These are phyloP conservation scores for Synergus japonicus DNA, from an alignment of 2,888 invertebrate genomes.

Conservation along the genomic window DNA sequence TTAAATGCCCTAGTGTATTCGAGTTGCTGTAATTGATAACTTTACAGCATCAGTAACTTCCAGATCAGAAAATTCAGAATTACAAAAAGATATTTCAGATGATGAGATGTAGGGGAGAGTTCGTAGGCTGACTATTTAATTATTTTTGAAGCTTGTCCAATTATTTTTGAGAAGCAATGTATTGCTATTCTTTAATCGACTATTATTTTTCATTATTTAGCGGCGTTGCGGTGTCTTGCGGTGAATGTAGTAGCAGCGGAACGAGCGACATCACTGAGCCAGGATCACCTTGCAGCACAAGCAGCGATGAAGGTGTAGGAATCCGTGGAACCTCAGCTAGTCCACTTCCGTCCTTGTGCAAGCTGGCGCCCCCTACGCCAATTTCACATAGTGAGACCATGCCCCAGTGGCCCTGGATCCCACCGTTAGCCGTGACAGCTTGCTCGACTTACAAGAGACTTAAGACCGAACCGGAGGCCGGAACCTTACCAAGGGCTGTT, in stretches of 20 bases:
- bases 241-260: slow-evolving; percentile 81
- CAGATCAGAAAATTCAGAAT: background rate
- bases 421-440: slow-evolving; percentile 73
- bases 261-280: slow-evolving; percentile 92
- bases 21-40: background rate
- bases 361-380: slow-evolving; percentile 72
- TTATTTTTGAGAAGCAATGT: background rate
- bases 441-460: slow-evolving; percentile 74
- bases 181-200: background rate
- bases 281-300: slow-evolving; percentile 89
- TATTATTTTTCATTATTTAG: slow-evolving; percentile 78
- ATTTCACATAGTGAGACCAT: slow-evolving; percentile 69
- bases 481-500: slow-evolving; percentile 70
- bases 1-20: background rate
- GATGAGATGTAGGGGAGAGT: too few species aligned
- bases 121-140: too few species aligned
- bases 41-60: background rate
- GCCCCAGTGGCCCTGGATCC: slow-evolving; percentile 77
- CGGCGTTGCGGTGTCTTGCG: slow-evolving; percentile 89
- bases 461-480: slow-evolving; percentile 74
- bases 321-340: slow-evolving; percentile 65
- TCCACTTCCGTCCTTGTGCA: slow-evolving; percentile 67
- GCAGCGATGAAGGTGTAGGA: slow-evolving; percentile 80
- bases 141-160: background rate
- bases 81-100: background rate